phyloP scores from a whole-genome alignment of 2,113 vertebrate genomes.

The Diadophis punctatus region DNA sequence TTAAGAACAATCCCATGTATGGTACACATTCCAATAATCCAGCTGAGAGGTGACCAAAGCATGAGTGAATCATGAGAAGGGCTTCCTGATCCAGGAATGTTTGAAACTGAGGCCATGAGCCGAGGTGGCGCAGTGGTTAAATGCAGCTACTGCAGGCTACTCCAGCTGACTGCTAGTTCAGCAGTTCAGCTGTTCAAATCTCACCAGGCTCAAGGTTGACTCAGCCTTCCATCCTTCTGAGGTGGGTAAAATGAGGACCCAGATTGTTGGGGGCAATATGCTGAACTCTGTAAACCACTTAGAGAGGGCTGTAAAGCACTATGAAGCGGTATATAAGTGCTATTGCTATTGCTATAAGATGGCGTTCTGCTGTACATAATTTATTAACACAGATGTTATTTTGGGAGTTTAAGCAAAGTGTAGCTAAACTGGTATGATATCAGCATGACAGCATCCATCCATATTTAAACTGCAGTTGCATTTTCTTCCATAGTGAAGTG shows the following conservation, averaged over 20 bases:
- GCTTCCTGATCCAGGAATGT: background rate
- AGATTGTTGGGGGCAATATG: too few relatives aligned
- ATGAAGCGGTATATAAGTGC: too few relatives aligned
- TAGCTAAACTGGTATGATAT: background rate
- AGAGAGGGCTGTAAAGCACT: too few relatives aligned
- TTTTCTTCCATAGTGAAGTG: background rate
- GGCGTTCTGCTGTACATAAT: background rate
- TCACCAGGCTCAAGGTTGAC: too few relatives aligned
- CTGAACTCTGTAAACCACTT: too few relatives aligned
- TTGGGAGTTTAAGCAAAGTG: background rate
- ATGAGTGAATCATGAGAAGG: background rate
- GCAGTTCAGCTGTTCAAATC: too few relatives aligned
- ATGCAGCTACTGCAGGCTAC: too few relatives aligned
- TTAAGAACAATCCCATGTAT: background rate
- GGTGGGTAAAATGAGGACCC: too few relatives aligned
- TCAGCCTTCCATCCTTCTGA: too few relatives aligned
- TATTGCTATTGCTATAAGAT: too few relatives aligned
- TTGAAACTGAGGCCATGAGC: background rate
- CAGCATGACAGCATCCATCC: background rate
- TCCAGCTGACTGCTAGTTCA: too few relatives aligned
- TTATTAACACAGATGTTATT: background rate
- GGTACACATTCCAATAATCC: background rate
- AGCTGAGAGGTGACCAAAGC: background rate
- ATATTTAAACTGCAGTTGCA: background rate
- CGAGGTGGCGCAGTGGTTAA: too few relatives aligned